phyloP scores from a whole-genome alignment of 1,140 invertebrate species.

The Penaeus vannamei region DNA sequence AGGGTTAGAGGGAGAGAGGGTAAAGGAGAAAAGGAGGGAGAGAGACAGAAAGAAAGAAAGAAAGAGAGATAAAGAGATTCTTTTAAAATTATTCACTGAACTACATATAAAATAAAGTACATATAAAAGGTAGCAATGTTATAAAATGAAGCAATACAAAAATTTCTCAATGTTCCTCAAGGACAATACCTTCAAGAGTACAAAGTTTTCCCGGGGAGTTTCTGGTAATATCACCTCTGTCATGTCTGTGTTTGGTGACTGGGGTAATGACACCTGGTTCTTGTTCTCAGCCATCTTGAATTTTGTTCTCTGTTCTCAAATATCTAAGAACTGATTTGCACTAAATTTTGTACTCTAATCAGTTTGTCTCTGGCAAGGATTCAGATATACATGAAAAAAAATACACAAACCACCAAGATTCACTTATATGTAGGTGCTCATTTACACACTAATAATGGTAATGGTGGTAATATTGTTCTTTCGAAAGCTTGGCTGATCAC shows the following conservation, averaged over 20 bases:
- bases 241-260: slow-evolving; percentile 25
- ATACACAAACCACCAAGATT: slow-evolving; percentile 2
- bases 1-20: no score
- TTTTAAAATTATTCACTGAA: no score
- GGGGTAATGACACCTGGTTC: slow-evolving; percentile 18
- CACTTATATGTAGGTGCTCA: slow-evolving; percentile 23
- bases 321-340: neutral
- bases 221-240: slow-evolving; percentile 21
- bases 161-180: neutral
- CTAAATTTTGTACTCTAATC: slow-evolving; percentile 43
- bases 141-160: neutral
- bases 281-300: slow-evolving; percentile 49
- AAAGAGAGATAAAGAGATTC: no score
- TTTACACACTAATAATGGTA: slow-evolving; percentile 60
- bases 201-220: slow-evolving; percentile 39
- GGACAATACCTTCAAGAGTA: slow-evolving; percentile 47
- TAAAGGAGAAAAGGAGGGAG: no score
- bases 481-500: neutral
- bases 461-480: slow-evolving; percentile 52
- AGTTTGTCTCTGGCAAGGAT: slow-evolving; percentile 19
- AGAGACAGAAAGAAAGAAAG: no score
- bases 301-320: neutral
- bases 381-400: neutral
- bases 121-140: no score
- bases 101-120: no score